phyloP scores from a whole-genome alignment of 2,888 invertebrate species.

The Hirtodrosophila confusa region DNA sequence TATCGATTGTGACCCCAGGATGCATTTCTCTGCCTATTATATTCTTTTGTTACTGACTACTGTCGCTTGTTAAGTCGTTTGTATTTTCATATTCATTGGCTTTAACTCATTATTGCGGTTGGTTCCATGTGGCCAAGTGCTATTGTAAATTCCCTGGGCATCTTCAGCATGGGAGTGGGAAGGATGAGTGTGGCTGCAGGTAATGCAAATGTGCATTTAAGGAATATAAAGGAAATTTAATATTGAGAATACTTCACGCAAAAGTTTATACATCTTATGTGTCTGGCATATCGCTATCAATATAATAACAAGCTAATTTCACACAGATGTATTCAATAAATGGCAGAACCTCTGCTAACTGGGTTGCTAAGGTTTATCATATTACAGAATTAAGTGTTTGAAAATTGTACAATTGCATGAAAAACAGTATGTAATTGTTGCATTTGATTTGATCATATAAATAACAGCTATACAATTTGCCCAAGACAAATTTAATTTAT shows the following conservation, averaged over 20 bases:
- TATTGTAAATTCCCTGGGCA: slow-evolving; percentile 18
- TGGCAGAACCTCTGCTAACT: too few relatives aligned
- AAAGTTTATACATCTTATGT: background rate
- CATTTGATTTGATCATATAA: too few relatives aligned
- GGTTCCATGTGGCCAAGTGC: slow-evolving; percentile 16
- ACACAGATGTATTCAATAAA: too few relatives aligned
- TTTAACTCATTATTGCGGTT: slow-evolving; percentile 42
- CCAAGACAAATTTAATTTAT: too few relatives aligned
- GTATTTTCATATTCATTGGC: slow-evolving; percentile 50
- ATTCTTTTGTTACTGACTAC: slow-evolving; percentile 33
- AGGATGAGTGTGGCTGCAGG: slow-evolving; percentile 23
- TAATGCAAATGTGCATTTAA: slow-evolving; percentile 17
- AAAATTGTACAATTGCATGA: too few relatives aligned
- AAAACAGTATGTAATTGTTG: too few relatives aligned
- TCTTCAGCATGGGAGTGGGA: slow-evolving; percentile 16
- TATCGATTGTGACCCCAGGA: slow-evolving; percentile 65
- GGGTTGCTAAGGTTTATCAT: too few relatives aligned
- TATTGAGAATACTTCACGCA: background rate
- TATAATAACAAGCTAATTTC: too few relatives aligned
- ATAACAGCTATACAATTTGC: too few relatives aligned
- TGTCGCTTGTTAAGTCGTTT: slow-evolving; percentile 46
- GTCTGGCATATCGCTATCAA: too few relatives aligned
- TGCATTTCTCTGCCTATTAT: slow-evolving; percentile 60
- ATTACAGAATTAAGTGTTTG: too few relatives aligned
- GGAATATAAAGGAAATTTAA: slow-evolving; percentile 10